These are phyloP conservation scores for Furnarius figulus DNA, from an alignment of 2,113 vertebrate species.

Conservation along the genomic window DNA sequence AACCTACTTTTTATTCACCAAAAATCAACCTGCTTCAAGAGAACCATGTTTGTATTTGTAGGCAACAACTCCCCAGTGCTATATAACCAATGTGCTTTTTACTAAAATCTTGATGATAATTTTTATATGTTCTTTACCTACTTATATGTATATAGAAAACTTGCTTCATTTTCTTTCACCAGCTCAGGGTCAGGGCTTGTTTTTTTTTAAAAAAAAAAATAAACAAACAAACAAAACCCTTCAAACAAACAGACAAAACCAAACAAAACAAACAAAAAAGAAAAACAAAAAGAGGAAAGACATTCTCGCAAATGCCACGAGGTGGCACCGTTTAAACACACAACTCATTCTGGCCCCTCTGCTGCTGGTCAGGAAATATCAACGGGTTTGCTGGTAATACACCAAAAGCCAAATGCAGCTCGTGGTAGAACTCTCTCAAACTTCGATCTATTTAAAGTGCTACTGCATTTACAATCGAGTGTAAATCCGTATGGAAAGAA, in stretches of 20 bases:
- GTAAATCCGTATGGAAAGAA: neutral
- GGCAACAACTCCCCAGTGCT: neutral
- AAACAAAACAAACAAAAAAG: too few relatives aligned
- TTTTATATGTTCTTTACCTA: too few relatives aligned
- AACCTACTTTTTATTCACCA: neutral
- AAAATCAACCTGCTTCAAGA: neutral
- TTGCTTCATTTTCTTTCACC: neutral
- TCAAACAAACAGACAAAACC: neutral
- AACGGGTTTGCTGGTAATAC: neutral
- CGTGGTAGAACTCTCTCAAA: neutral
- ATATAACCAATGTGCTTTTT: neutral
- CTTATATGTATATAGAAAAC: neutral
- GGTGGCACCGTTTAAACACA: constrained; percentile 57
- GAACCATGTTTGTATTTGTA: neutral
- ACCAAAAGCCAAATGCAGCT: neutral
- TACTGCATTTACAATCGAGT: neutral
- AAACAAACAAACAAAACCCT: too few relatives aligned
- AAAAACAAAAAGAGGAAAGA: neutral
- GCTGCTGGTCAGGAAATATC: neutral
- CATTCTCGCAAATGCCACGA: constrained; percentile 2
- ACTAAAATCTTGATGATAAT: neutral
- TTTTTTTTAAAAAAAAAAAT: too few relatives aligned
- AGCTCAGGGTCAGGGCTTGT: neutral
- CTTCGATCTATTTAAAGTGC: neutral
- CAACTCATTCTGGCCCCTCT: fast-evolving